phyloP scores from a whole-genome alignment of 1,140 invertebrate genomes.

The Telenomus remus region DNA sequence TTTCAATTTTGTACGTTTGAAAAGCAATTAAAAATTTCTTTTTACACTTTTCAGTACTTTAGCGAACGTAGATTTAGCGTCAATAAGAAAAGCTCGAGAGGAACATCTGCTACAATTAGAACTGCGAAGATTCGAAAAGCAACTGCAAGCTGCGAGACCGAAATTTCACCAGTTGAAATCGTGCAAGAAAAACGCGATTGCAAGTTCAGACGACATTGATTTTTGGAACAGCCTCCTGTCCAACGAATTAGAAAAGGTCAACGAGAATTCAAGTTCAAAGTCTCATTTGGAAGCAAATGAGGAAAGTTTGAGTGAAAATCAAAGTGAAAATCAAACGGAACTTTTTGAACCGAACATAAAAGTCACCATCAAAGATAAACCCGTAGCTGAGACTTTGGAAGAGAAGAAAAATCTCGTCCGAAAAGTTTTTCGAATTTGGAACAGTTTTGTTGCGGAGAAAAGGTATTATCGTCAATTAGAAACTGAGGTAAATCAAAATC shows the following conservation, averaged over 20 bases:
- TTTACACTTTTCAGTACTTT: conserved; percentile 14
- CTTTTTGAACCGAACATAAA: conserved; percentile 59
- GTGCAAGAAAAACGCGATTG: conserved; percentile 56
- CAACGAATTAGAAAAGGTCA: background rate
- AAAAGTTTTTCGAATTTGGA: conserved; percentile 55
- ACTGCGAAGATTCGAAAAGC: conserved; percentile 61
- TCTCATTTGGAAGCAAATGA: background rate
- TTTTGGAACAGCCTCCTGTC: conserved; percentile 58
- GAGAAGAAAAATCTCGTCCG: conserved; percentile 44
- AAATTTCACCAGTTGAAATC: conserved; percentile 54
- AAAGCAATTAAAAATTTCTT: no score
- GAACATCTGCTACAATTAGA: conserved; percentile 50
- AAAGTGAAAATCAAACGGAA: conserved; percentile 2
- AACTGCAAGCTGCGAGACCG: conserved; percentile 51
- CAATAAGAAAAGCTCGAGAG: conserved; percentile 47
- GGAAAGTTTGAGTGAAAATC: background rate
- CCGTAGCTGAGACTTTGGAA: conserved; percentile 39
- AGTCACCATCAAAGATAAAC: conserved; percentile 70
- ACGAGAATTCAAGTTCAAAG: background rate
- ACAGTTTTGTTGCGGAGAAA: conserved; percentile 41
- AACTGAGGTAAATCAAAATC: conserved; percentile 47
- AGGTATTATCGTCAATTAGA: conserved; percentile 56
- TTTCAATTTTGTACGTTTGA: no score
- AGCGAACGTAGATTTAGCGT: conserved; percentile 30
- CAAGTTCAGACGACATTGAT: conserved; percentile 57